phyloP scores from a whole-genome alignment of 2,797 vertebrate species.

The Prionace glauca region DNA sequence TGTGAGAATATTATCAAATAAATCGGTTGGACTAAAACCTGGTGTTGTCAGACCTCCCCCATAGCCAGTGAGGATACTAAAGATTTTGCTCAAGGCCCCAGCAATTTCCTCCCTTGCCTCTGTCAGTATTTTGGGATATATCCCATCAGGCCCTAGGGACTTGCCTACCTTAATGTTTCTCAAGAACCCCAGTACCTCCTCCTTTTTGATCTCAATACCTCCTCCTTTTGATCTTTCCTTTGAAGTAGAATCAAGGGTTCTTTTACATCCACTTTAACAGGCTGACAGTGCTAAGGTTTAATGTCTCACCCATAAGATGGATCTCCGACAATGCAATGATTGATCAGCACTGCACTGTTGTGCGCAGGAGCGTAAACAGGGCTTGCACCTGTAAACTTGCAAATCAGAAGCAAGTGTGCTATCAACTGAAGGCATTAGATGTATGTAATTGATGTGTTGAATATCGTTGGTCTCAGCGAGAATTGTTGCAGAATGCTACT shows the following conservation, averaged over 20 bases:
- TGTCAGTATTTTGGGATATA: no score
- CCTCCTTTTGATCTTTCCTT: neutral
- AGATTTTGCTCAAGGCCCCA: no score
- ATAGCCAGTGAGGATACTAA: no score
- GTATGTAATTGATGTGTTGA: neutral
- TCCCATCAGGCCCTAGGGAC: no score
- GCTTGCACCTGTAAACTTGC: neutral
- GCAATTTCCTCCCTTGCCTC: no score
- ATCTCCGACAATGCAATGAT: no score
- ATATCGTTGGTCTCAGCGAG: neutral
- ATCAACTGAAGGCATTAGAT: neutral
- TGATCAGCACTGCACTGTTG: neutral
- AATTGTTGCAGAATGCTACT: neutral
- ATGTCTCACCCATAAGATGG: neutral
- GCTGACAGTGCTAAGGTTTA: neutral
- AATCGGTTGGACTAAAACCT: no score
- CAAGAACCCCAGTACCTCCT: no score
- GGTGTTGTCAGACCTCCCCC: no score
- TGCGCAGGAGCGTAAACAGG: neutral
- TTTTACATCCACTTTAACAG: neutral
- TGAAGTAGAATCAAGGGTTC: neutral
- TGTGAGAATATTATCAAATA: no score
- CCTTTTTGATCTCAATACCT: no score
- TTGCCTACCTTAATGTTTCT: no score
- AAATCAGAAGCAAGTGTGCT: neutral